A percentile compares a stretch with the other conserved stretches of the same genome.
These are phyloP conservation scores for Eublepharis macularius DNA, from an alignment of 2,113 vertebrate species.

Conservation along the genomic window DNA sequence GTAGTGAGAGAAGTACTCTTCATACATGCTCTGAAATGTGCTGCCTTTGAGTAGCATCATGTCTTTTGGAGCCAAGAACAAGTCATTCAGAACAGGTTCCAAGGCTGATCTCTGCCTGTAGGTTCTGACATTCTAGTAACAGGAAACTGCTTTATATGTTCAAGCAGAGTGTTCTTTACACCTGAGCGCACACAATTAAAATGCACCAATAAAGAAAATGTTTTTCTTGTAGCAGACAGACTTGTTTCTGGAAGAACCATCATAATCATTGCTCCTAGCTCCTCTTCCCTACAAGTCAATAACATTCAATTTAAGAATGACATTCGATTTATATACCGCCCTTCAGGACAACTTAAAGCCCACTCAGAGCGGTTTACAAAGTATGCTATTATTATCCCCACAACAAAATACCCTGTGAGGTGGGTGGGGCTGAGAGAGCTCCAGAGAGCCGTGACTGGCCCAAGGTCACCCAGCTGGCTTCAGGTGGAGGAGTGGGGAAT, in stretches of 20 bases:
- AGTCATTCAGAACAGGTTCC: background rate
- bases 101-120: background rate
- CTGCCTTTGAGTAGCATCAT: background rate
- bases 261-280: slow-evolving; percentile 31
- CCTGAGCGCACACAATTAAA: background rate
- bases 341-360: no score
- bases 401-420: no score
- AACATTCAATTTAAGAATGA: no score
- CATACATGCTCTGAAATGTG: background rate
- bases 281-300: slow-evolving; percentile 5
- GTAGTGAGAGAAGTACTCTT: background rate
- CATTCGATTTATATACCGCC: no score
- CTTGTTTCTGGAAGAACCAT: background rate
- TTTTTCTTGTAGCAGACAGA: slow-evolving; percentile 3
- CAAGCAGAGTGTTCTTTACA: slow-evolving; percentile 1
- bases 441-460: no score
- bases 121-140: background rate
- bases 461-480: no score
- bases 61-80: no score
- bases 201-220: background rate
- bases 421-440: no score
- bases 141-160: background rate
- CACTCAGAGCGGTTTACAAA: no score
- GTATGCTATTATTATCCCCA: no score
- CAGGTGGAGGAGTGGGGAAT: no score